phyloP scores from a whole-genome alignment of 2,888 invertebrate genomes.

The Aelia acuminata region DNA sequence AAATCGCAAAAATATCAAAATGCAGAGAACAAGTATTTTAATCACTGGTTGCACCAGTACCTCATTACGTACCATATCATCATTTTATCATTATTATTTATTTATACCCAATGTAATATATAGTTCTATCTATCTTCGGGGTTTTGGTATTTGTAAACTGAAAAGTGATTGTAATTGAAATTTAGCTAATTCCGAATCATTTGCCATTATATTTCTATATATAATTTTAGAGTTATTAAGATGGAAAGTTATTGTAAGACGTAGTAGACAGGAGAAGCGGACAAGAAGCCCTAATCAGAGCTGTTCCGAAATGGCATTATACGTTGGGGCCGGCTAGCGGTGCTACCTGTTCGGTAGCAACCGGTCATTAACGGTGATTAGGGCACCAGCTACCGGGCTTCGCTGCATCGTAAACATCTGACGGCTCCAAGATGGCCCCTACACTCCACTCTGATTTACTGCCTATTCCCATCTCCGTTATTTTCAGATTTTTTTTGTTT shows the following conservation, averaged over 20 bases:
- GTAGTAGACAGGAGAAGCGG: not conserved
- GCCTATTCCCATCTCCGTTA: conserved; percentile 6
- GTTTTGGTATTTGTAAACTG: too few species aligned
- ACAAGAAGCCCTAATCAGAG: conserved; percentile 16
- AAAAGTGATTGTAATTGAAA: too few species aligned
- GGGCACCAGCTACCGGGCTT: conserved; percentile 18
- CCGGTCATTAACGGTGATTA: conserved; percentile 24
- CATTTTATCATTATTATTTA: too few species aligned
- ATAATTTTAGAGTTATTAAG: not conserved
- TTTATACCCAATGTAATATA: too few species aligned
- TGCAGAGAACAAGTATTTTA: too few species aligned
- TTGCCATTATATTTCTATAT: too few species aligned
- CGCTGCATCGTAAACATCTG: conserved; percentile 34
- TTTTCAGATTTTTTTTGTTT: not conserved
- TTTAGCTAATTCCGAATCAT: too few species aligned
- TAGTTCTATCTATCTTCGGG: too few species aligned
- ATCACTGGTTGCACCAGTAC: too few species aligned
- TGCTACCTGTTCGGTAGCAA: conserved; percentile 9
- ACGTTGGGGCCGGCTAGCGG: not conserved
- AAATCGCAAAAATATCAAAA: too few species aligned
- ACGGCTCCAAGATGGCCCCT: not conserved
- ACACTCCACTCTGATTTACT: not conserved
- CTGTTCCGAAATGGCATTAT: conserved; percentile 8
- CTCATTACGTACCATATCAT: too few species aligned
- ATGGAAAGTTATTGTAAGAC: not conserved